Evolutionary conservation across 2,797 vertebrate genomes (phyloP), one percentile per base, ranked within the genome.

Genomic region (Amblyopsis hoosieri): DNA sequence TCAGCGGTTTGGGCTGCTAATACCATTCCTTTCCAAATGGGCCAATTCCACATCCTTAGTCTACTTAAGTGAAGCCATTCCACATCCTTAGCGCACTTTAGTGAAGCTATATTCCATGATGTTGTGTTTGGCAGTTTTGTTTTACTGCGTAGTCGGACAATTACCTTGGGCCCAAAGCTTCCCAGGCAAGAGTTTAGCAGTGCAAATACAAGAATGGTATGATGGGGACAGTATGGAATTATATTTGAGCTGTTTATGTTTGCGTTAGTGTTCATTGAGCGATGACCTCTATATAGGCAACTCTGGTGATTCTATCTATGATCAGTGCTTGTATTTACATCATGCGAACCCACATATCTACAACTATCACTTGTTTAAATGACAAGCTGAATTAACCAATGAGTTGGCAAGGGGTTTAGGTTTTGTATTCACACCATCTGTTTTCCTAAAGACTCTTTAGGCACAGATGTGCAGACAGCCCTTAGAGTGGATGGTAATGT

Each of bases 251-350:
- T 33, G 31, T 33, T 33, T 33, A 7, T 33, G 33, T 4, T 4
- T 7, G 7, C 7, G 2, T 23, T 6, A 7, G 33, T 8, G 33
- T 37, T 37, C 1, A 37, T 37, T 8, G 33, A 37, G 33, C 33
- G 3, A 37, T 37, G 6, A 37, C 33, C 1, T 8, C 5, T 23
- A 23, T 37, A 7, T 37, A 37, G 33, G 33, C 4, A 37, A 37
- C 33, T 37, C 33, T 37, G 33, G 4, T 23, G 23, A 23, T 23
- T 23, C 23, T 23, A 23, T 5, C 33, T 7, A 5, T 37, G 33
- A 37, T 1, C 33, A 37, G 33, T 37, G 33, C 54, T 37, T 82
- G 66, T 76, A 78, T 78, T 78, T 79, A 76, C 64, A 54, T 72
- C 59, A 69, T 72, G 57, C 62, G 1, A 6, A 9, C 14, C 57